A percentile compares a stretch with the other conserved stretches of the same genome.
Conservation (phyloP, 2,888 invertebrate genomes). For the Epicampocera succincta region DNA sequence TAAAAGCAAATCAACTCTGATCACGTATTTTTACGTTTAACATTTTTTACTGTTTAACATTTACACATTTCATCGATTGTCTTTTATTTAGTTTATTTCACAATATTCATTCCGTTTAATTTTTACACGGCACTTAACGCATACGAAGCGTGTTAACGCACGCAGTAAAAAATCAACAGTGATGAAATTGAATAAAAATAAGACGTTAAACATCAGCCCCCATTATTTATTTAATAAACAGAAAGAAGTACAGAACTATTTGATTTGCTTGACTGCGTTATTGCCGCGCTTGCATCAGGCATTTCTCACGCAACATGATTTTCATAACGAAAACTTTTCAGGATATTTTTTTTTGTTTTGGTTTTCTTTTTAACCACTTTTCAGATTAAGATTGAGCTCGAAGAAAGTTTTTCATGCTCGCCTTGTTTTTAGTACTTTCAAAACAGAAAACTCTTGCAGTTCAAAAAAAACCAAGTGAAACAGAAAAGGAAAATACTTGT, state of each 20-base stretch:
- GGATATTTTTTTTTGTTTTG: too few species aligned
- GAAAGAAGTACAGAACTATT: neutral
- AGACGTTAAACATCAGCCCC: neutral
- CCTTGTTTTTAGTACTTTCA: too few species aligned
- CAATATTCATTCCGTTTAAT: constrained; percentile 3
- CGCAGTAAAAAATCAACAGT: neutral
- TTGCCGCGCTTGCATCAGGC: neutral
- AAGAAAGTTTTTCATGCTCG: too few species aligned
- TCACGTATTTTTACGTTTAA: constrained; percentile 19
- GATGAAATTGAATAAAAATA: constrained; percentile 8
- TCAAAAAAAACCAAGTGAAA: too few species aligned
- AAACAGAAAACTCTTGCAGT: too few species aligned
- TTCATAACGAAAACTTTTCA: neutral
- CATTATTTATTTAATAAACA: constrained; percentile 19
- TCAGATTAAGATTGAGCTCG: too few species aligned
- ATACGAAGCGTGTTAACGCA: neutral
- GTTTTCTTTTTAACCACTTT: too few species aligned
- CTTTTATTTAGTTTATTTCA: constrained; percentile 31
- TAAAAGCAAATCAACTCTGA: neutral
- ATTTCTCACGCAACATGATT: neutral
- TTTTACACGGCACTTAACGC: constrained; percentile 9
- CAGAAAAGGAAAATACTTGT: too few species aligned
- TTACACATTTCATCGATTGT: constrained; percentile 26
- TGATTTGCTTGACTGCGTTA: constrained; percentile 8
- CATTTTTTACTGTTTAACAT: constrained; percentile 20